Base-by-base conservation (phyloP, 2,113 vertebrate species). In the Sphyrna mokarran region DNA sequence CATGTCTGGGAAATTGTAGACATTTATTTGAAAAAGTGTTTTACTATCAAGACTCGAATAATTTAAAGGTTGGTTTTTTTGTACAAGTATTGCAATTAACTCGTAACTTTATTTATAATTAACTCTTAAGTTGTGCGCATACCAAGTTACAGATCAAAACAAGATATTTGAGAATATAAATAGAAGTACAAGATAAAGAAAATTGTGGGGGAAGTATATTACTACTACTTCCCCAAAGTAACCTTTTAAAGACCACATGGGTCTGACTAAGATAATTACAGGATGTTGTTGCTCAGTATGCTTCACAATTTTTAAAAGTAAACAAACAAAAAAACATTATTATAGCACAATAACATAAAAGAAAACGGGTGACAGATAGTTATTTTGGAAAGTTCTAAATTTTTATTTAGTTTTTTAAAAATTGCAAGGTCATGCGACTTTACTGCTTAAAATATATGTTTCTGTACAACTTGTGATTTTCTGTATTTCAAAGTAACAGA, bases 131-230 rank as follows among this genome's bases (percentile, higher is more conserved):
- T 69, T 48, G 40, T 72, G 14, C 18, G 9, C 3, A 23, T 48
- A 95, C 66, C 40, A 69, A 26, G 43, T 26, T 95, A 48, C 68
- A 33, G 94, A 95, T 95, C 94, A 95, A 93, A 95, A 95, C 68
- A 95, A 95, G 16, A 68, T 93, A n/a, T n/a, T 68, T 93, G 61
- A 93, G 89, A 66, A 66, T 93, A 93, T 93, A 93, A 93, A 66
- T 93, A 93, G 61, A 66, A 69, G 22, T 11, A 48, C 37, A 70
- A 70, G 93, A 76, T 95, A 72, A 70, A 54, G 94, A 95, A 72
- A 76, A 95, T 40, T 54, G 68, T 95, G 43, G 43, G 69, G 68
- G 94, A 54, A 76, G 69, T 54, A 14, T 54, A 43, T 83, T 61
- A 61, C 48, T 14, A 90, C 68, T 70, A 95, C 69, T 95, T 76